Conservation (phyloP, 2,797 vertebrate species). For the Brotula barbata region DNA sequence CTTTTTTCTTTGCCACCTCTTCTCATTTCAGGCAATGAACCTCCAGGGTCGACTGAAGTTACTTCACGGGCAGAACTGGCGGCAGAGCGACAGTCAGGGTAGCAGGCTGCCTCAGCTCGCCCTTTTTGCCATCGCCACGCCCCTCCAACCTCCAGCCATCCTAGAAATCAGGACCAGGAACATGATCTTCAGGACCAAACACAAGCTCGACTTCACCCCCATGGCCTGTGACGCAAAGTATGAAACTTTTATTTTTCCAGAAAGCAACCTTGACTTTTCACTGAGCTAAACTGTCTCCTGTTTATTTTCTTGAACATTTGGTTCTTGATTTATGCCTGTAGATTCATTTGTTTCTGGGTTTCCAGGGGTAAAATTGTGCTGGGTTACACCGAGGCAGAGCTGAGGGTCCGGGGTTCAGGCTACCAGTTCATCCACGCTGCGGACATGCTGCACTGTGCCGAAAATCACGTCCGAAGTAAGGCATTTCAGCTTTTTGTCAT, state of each 20-base stretch:
- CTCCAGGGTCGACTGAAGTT: constrained; percentile 81
- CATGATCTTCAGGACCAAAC: constrained; percentile 86
- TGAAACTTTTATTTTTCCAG: not conserved
- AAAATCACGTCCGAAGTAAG: constrained; percentile 79
- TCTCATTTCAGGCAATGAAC: constrained; percentile 75
- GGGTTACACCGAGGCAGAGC: constrained; percentile 78
- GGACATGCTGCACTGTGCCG: constrained; percentile 80
- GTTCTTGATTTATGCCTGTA: not conserved
- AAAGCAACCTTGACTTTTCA: too few species aligned
- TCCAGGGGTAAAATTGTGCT: constrained; percentile 76
- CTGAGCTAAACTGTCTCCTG: too few species aligned
- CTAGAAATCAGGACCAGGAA: constrained; percentile 81
- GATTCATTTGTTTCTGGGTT: not conserved
- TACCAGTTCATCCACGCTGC: constrained; percentile 82
- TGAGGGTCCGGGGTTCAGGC: constrained; percentile 74
- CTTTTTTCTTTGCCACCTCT: too few species aligned
- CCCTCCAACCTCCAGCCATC: constrained; percentile 80
- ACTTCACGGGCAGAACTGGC: constrained; percentile 75
- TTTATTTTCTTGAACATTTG: too few species aligned
- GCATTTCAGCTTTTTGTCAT: constrained; percentile 15
- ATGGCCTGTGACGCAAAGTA: constrained; percentile 85
- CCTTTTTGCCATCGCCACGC: constrained; percentile 82
- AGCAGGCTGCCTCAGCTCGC: constrained; percentile 69
- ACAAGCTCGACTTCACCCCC: constrained; percentile 88
- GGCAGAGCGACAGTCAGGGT: constrained; percentile 31